Evolutionary conservation across 2,113 vertebrate genomes (phyloP).

Genomic region (Origma solitaria): DNA sequence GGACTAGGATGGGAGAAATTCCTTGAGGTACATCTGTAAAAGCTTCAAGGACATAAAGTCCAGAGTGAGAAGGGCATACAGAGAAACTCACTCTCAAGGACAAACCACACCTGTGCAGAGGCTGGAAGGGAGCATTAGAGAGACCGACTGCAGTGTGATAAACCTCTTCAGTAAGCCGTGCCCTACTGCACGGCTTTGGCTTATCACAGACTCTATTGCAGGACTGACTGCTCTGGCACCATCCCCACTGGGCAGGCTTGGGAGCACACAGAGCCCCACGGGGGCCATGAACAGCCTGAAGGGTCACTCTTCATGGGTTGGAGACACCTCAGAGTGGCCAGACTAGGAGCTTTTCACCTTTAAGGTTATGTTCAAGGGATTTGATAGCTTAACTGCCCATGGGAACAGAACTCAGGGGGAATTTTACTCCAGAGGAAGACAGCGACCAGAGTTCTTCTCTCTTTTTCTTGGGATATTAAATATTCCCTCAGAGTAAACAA

Average conservation of each 20-base stretch:
- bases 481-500: not conserved
- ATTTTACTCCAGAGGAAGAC: not conserved
- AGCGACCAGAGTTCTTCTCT: not conserved
- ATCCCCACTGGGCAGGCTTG: fast-evolving
- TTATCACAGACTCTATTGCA: not conserved
- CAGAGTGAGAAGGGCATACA: not conserved
- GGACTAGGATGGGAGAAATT: not conserved
- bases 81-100: not conserved
- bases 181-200: not conserved
- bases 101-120: not conserved
- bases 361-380: not conserved
- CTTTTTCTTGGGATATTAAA: not conserved
- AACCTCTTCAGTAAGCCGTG: not conserved
- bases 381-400: not conserved
- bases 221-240: not conserved
- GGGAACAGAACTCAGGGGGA: not conserved
- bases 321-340: not conserved
- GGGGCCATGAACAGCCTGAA: not conserved
- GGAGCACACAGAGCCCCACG: not conserved
- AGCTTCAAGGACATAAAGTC: not conserved
- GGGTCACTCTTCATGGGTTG: not conserved
- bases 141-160: not conserved
- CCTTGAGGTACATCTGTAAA: not conserved
- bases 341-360: not conserved
- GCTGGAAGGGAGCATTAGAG: not conserved